These are phyloP conservation scores for Allacma fusca DNA, from an alignment of 2,888 invertebrate species.

Conservation along the genomic window DNA sequence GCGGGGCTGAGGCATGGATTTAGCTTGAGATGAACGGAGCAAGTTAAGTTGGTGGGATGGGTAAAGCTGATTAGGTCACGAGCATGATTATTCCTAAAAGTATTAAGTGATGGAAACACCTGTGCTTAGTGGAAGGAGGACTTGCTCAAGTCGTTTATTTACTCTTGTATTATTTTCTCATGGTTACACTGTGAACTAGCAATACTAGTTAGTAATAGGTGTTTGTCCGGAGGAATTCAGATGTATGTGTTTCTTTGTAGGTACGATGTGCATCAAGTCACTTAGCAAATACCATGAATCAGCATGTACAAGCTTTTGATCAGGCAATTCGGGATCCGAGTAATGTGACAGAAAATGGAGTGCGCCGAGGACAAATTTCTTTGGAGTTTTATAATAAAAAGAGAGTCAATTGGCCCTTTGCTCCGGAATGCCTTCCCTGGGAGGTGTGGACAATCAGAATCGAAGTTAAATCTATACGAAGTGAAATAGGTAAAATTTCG, in stretches of 20 bases:
- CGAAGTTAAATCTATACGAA: conserved; percentile 83
- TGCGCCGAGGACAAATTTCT: conserved; percentile 76
- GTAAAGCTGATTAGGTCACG: too few relatives aligned
- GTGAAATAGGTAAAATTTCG: conserved; percentile 72
- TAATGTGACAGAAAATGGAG: conserved; percentile 60
- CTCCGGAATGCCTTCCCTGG: conserved; percentile 94
- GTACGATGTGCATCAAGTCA: conserved; percentile 87
- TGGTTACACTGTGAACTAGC: too few relatives aligned
- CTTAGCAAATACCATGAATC: conserved; percentile 76
- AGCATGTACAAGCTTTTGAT: conserved; percentile 67
- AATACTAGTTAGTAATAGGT: too few relatives aligned
- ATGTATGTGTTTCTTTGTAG: conserved; percentile 62
- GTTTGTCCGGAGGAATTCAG: too few relatives aligned
- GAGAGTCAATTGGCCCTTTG: conserved; percentile 87
- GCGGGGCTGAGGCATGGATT: too few relatives aligned
- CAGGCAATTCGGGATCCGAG: conserved; percentile 64
- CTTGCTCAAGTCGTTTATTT: too few relatives aligned
- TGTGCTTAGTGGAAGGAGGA: too few relatives aligned
- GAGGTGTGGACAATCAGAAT: conserved; percentile 97
- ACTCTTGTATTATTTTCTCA: too few relatives aligned
- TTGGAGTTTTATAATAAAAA: conserved; percentile 95
- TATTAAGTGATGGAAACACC: too few relatives aligned
- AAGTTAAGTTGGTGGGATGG: too few relatives aligned
- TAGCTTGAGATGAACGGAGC: too few relatives aligned
- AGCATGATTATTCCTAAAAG: too few relatives aligned